Base-by-base conservation (phyloP, 2,113 vertebrate genomes). In the Onychostoma macrolepis region DNA sequence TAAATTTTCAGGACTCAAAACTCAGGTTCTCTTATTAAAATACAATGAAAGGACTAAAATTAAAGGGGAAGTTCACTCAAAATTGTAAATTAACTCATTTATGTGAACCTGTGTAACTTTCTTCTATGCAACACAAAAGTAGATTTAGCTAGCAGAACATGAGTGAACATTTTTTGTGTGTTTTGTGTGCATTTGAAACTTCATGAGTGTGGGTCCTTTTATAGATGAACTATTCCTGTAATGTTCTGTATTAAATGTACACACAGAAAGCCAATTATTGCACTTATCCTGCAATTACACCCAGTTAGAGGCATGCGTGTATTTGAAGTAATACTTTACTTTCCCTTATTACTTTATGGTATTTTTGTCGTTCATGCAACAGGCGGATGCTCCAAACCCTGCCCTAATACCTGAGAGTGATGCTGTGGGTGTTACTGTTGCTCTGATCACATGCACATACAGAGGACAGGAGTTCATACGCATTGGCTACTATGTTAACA, bases 401-500 rank as follows among this genome's bases (percentile, higher is more conserved):
- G 92, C 94, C 79, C 91, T 98, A 86, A 98, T 98, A 72, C 97
- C 97, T 0, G 97, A 98, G 91, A 96, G 95, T 0, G 97, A 98
- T 85, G 97, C 97, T 0, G 96, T 98, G 41, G 97, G 97, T 17
- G 97, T 98, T 71, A 98, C 97, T 0, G 97, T 98, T 8, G 96
- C 96, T 84, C 95, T 98, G 19, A 97, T 98, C 83, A 98, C 97
- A 79, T 98, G 97, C 91, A 98, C 97, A 0, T 98, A 98, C 91
- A 95, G 95, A 1, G 95, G 95, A 24, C 97, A 98, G 85, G 97
- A 98, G 90, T 98, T 98, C 88, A 97, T 98, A 85, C 96, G 97
- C 7, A 97, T 98, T 6, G 97, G 97, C 50, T 98, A 98, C 90
- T 98, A 98, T 3, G 97, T 98, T 85, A 98, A 98, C 94, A 98